Evolutionary conservation across 1,140 invertebrate genomes (phyloP).

Genomic region (Sycophaga agraensis): DNA sequence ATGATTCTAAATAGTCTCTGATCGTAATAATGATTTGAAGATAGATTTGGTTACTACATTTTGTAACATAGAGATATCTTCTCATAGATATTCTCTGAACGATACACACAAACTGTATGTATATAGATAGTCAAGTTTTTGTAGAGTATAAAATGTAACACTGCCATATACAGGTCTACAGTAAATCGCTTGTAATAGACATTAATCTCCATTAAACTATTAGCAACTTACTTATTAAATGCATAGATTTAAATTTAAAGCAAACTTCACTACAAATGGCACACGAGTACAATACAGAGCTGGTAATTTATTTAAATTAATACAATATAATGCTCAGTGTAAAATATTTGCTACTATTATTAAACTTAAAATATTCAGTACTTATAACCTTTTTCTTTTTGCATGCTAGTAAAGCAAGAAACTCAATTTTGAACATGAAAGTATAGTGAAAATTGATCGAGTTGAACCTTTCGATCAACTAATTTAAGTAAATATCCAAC

Average conservation of each 20-base stretch:
- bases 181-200: slow-evolving; percentile 9
- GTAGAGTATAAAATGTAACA: slow-evolving; percentile 26
- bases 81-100: slow-evolving; percentile 10
- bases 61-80: slow-evolving; percentile 19
- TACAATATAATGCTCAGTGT: not conserved
- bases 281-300: slow-evolving; percentile 19
- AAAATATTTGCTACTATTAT: no score
- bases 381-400: no score
- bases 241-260: slow-evolving; percentile 15
- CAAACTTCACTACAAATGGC: slow-evolving; percentile 22
- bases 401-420: not conserved
- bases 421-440: not conserved
- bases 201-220: slow-evolving; percentile 12
- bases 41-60: slow-evolving; percentile 19
- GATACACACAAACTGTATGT: slow-evolving; percentile 14
- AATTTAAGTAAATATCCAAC: slow-evolving; percentile 16
- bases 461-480: not conserved
- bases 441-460: not conserved
- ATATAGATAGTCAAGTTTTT: slow-evolving; percentile 6
- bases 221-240: slow-evolving; percentile 17
- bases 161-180: slow-evolving; percentile 19
- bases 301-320: slow-evolving; percentile 20
- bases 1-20: slow-evolving; percentile 4
- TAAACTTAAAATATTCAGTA: no score
- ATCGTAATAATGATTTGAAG: slow-evolving; percentile 15